A percentile compares a stretch with the other conserved stretches of the same genome.
Evolutionary conservation across 2,797 vertebrate genomes (phyloP).

Genomic region (Acanthurus tractus): DNA sequence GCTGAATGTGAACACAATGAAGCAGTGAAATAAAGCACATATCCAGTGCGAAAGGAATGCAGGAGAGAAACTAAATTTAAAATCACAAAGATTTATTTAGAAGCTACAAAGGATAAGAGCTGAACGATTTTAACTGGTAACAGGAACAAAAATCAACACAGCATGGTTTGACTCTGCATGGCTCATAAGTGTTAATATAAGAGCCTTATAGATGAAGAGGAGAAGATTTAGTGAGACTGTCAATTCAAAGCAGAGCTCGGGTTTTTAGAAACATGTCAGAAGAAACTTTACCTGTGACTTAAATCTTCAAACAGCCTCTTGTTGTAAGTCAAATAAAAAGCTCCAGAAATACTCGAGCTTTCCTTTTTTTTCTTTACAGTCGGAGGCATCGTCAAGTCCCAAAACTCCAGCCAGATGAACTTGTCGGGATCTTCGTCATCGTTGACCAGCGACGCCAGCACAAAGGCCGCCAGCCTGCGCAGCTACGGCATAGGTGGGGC

Average conservation of each 20-base stretch:
- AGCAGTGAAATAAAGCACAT: too few species aligned
- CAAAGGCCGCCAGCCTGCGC: conserved; percentile 88
- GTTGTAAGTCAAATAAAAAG: not conserved
- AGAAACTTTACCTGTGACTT: not conserved
- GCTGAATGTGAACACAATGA: too few species aligned
- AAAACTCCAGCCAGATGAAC: conserved; percentile 90
- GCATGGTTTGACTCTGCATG: too few species aligned
- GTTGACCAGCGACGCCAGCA: conserved; percentile 90
- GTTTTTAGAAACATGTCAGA: not conserved
- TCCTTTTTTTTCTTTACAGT: conserved; percentile 75
- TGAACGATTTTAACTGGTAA: too few species aligned
- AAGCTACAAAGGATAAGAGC: too few species aligned
- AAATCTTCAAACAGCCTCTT: not conserved
- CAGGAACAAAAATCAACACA: too few species aligned
- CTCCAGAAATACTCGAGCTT: not conserved
- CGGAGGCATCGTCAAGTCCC: conserved; percentile 84
- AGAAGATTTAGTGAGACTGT: not conserved
- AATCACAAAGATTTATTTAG: too few species aligned
- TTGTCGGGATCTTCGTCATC: conserved; percentile 92
- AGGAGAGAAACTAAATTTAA: too few species aligned
- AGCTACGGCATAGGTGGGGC: conserved; percentile 97
- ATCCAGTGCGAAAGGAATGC: too few species aligned
- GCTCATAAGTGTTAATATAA: too few species aligned
- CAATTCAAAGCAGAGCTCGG: not conserved
- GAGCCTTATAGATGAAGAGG: not conserved